Evolutionary conservation across 2,113 vertebrate genomes (phyloP).

Genomic region (Grammatotria lemairii): DNA sequence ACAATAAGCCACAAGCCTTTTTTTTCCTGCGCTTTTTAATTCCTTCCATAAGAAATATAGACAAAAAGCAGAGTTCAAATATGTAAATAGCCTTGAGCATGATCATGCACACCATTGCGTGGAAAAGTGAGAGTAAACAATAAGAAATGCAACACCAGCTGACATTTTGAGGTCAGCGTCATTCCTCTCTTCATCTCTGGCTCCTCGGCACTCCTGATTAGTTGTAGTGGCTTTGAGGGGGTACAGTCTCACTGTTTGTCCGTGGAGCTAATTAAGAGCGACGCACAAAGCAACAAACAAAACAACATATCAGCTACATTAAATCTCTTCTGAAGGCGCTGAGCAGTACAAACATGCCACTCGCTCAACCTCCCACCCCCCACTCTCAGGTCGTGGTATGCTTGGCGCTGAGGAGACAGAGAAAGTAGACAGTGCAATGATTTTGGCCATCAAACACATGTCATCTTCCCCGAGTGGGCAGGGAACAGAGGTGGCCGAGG

Average conservation of each 20-base stretch:
- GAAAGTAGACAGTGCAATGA: conserved; percentile 46
- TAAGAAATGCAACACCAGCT: conserved; percentile 64
- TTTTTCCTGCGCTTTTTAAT: conserved; percentile 27
- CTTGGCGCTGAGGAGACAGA: conserved; percentile 23
- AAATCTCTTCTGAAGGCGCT: conserved; percentile 50
- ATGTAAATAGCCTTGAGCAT: conserved; percentile 40
- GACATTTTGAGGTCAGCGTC: conserved; percentile 73
- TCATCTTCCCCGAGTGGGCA: conserved; percentile 56
- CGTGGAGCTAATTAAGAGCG: conserved; percentile 50
- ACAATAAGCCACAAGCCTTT: conserved; percentile 22
- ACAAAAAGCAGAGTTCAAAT: conserved; percentile 50
- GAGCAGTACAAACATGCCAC: conserved; percentile 52
- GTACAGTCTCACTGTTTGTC: conserved; percentile 37
- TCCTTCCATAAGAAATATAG: conserved; percentile 28
- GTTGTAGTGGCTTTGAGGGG: conserved; percentile 49
- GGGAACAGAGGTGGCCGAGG: conserved; percentile 52
- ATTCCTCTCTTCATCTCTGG: conserved; percentile 53
- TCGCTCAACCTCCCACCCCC: neutral
- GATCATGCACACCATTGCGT: conserved; percentile 29
- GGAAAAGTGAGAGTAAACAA: conserved; percentile 49
- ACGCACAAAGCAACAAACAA: conserved; percentile 49
- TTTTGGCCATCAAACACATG: conserved; percentile 63
- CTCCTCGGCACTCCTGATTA: conserved; percentile 61
- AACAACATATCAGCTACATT: conserved; percentile 49
- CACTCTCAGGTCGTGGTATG: conserved; percentile 2